phyloP scores from a whole-genome alignment of 2,797 vertebrate genomes.

The Microhierax caerulescens region DNA sequence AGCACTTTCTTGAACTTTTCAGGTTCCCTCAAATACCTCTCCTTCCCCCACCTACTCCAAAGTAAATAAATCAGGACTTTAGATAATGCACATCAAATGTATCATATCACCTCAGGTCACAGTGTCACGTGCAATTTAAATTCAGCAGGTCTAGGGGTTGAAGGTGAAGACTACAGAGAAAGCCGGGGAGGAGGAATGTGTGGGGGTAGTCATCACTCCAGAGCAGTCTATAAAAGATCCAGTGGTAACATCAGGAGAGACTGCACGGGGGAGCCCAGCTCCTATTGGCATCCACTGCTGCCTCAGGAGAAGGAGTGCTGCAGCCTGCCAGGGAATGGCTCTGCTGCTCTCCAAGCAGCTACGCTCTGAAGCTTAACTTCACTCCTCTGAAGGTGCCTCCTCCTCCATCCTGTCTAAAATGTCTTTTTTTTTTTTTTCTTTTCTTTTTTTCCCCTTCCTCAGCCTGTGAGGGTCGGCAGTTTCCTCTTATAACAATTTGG shows the following conservation, averaged over 20 bases:
- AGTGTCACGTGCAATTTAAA: neutral
- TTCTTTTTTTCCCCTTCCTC: neutral
- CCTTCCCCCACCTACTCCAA: neutral
- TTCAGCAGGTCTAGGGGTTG: neutral
- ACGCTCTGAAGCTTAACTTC: neutral
- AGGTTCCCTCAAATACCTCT: constrained; percentile 5
- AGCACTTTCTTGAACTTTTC: neutral
- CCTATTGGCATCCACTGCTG: neutral
- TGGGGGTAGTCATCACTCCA: neutral
- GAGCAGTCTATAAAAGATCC: neutral
- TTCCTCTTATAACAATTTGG: neutral
- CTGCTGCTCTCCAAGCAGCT: neutral
- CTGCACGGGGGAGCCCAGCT: neutral
- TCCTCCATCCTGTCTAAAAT: neutral
- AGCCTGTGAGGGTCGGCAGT: neutral
- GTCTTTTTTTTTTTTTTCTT: neutral
- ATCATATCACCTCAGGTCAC: neutral
- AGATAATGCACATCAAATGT: neutral
- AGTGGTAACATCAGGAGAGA: neutral
- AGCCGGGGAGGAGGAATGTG: neutral
- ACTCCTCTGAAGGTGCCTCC: neutral
- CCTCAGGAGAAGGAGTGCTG: neutral
- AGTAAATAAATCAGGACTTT: constrained; percentile 22
- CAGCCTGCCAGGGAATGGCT: neutral
- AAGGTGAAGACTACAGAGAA: neutral